These are phyloP conservation scores for Baronia brevicornis DNA, from an alignment of 2,888 invertebrate genomes.

Conservation along the genomic window DNA sequence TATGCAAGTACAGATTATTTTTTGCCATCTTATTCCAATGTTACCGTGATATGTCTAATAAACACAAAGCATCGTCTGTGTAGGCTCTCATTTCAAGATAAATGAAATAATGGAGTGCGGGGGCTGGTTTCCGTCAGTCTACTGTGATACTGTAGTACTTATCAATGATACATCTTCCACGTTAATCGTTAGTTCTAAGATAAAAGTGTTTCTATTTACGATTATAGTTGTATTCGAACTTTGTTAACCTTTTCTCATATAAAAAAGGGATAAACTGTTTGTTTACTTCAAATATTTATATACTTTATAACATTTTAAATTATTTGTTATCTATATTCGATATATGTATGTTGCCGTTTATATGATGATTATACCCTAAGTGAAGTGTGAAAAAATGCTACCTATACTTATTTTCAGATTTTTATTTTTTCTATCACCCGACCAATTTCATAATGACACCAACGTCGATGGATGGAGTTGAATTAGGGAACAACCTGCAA, in stretches of 20 bases:
- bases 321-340: slow-evolving; percentile 60
- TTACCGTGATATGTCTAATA: no score
- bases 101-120: slow-evolving; percentile 33
- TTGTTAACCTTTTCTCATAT: slow-evolving; percentile 68
- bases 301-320: slow-evolving; percentile 47
- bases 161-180: slow-evolving; percentile 65
- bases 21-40: no score
- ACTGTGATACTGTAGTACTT: slow-evolving; percentile 72
- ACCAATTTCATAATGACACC: slow-evolving; percentile 61
- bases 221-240: slow-evolving; percentile 55
- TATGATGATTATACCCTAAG: slow-evolving; percentile 57
- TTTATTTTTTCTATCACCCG: slow-evolving; percentile 72
- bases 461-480: slow-evolving; percentile 47
- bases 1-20: no score
- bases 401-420: slow-evolving; percentile 75
- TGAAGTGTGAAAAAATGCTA: slow-evolving; percentile 72
- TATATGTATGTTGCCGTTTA: slow-evolving; percentile 58
- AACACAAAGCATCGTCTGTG: slow-evolving; percentile 12
- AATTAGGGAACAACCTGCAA: slow-evolving; percentile 58
- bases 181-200: slow-evolving; percentile 67
- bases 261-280: slow-evolving; percentile 58
- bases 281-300: slow-evolving; percentile 60
- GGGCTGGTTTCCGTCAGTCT: slow-evolving; percentile 56
- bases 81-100: slow-evolving; percentile 24
- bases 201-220: slow-evolving; percentile 66